These are phyloP conservation scores for Spisula solida DNA, from an alignment of 2,888 invertebrate genomes.

Conservation along the genomic window DNA sequence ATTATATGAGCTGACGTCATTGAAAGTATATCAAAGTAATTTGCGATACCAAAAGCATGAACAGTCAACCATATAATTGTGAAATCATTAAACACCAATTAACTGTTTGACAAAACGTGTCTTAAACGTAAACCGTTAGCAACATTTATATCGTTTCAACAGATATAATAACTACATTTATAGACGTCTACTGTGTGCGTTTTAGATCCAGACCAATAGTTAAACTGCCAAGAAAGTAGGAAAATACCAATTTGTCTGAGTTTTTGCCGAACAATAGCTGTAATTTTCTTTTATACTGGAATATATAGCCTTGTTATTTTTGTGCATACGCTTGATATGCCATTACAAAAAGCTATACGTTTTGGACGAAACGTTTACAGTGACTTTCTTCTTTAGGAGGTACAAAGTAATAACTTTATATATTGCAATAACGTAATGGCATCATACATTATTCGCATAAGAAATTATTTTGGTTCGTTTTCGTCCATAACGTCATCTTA, in stretches of 20 bases:
- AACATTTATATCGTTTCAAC: background rate
- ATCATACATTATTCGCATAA: no score
- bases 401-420: no score
- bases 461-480: no score
- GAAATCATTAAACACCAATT: background rate
- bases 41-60: background rate
- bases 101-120: background rate
- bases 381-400: no score
- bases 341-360: no score
- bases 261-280: background rate
- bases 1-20: no score
- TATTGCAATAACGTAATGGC: no score
- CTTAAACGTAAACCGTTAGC: background rate
- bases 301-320: background rate
- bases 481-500: no score
- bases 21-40: background rate
- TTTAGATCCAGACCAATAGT: background rate
- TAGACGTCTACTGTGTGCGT: background rate
- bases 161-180: constrained; percentile 11
- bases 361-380: no score
- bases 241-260: background rate
- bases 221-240: background rate
- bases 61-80: background rate
- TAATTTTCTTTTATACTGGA: constrained; percentile 8
- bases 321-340: no score